Base-by-base conservation (phyloP, 2,797 vertebrate genomes). In the Cercopithecus hamlyni region DNA sequence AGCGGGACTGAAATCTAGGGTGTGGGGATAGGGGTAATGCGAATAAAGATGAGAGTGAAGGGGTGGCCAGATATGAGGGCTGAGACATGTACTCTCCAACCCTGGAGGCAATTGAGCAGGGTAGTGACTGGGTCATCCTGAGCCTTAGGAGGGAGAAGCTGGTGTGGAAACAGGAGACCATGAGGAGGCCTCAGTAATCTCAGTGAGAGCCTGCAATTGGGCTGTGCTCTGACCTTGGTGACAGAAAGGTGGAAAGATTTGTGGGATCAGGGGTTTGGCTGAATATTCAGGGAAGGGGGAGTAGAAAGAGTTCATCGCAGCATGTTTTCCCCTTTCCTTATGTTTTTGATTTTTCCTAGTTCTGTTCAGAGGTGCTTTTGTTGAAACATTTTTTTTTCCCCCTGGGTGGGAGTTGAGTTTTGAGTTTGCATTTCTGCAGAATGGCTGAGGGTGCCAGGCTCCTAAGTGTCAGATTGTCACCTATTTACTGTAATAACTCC, bases 351-450 rank as follows among this genome's bases (percentile, higher is more conserved):
- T 79, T 88, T 90, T 85, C 67, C 10, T 75, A 6, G 39, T 80
- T 90, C 30, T 95, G 41, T 72, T 83, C 24, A 84, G 20, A 97
- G 90, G 83, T 45, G 52, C 27, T 79, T 83, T 84, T 19, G 81
- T 36, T 84, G 33, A 88, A 85, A 90, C 8, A 4, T 67, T 4
- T 58, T 96, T 92, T 61, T 67, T 79, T 61, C 3, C 58, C 52
- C 61, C 57, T 85, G 22, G 22, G 14, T 0, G 10, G 1, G 1
- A 14, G n/a, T 5, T 48, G 41, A 81, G 15, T 84, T 96, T 80
- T 80, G 33, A 79, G 19, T 90, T 72, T 94, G 43, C 7, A 61
- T 20, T 41, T 79, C 20, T 36, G n/a, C 33, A 72, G 39, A 64
- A 33, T 80, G 81, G 20, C 14, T 77, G 50, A 97, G 55, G 5